Percentiles rank a stretch among this genome's conserved stretches.
Conservation (phyloP, 2,888 invertebrate genomes). For the Microdon myrmicae region DNA sequence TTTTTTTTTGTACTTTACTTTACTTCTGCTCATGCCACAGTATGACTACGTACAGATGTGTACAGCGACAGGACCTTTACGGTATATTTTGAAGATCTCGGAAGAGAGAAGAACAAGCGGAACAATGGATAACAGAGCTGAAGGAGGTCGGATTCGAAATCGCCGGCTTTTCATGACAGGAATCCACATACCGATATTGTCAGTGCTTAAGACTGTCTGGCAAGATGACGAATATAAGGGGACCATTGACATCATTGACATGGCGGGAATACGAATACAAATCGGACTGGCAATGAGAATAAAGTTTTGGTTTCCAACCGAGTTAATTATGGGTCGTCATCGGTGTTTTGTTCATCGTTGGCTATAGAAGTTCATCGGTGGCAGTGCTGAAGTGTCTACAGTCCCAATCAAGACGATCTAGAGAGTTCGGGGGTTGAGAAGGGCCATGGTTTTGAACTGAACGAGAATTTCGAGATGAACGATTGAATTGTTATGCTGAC, state of each 20-base stretch:
- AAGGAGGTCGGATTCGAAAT: constrained; percentile 41
- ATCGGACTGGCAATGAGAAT: constrained; percentile 44
- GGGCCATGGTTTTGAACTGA: constrained; percentile 20
- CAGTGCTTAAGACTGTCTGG: constrained; percentile 46
- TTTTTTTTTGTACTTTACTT: constrained; percentile 6
- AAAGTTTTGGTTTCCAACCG: constrained; percentile 48
- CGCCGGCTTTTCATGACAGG: constrained; percentile 39
- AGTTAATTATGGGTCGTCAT: constrained; percentile 46
- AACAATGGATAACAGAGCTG: constrained; percentile 37
- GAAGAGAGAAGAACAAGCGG: constrained; percentile 28
- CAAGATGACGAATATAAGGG: constrained; percentile 39
- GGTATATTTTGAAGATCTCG: not conserved
- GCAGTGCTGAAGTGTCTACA: constrained; percentile 37
- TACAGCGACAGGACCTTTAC: no score
- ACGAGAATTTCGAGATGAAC: constrained; percentile 34
- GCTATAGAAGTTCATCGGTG: constrained; percentile 32
- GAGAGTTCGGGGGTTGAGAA: constrained; percentile 26
- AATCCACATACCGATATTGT: constrained; percentile 42
- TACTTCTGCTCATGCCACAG: no score
- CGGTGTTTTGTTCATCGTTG: constrained; percentile 7
- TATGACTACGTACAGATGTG: no score
- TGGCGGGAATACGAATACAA: no score
- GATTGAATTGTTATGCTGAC: constrained; percentile 42
- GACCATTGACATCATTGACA: constrained; percentile 50
- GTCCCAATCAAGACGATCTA: constrained; percentile 17